Evolutionary conservation across 2,888 invertebrate species (phyloP), one percentile per base, ranked within the genome.

Genomic region (Netelia virgata): DNA sequence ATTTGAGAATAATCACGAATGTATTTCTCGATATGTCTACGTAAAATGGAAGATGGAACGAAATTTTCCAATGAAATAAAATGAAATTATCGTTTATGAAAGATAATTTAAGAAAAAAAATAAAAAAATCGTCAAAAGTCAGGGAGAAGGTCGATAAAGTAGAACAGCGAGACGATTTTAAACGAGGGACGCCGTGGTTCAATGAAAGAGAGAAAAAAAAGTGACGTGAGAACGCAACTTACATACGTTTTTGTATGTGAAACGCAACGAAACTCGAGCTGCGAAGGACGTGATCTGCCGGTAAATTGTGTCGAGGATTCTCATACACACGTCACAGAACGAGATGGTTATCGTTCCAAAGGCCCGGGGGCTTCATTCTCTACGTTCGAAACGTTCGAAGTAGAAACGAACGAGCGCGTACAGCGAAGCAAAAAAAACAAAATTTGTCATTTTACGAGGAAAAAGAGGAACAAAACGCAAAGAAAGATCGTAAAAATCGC

Each of bases 251-350:
- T 47, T 83, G 76, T 82, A 89, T 89, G 90, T 90, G 89, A 88
- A 89, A 84, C 84, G 91, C 89, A 90, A 87, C 68, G 88, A 88
- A 90, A 90, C 85, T 78, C 59, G 9, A 41, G 20, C 63, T 70
- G 61, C 36, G 90, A 91, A 92, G 91, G 89, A 89, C 91, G 91
- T 88, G 89, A 86, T 86, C 86, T 83, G 89, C 82, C 87, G 87
- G 86, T 88, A 87, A 91, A 91, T 91, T 89, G 90, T 91, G 91
- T 91, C 90, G 91, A 92, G 91, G 90, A 92, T 92, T 88, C 90
- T 86, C 23, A 16, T 57, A 70, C 53, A 53, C 69, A 70, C 28
- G 18, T 53, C 28, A 59, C 6, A 70, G 41, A 63, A 61, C 47
- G 10, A 88, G 90, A 90, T 89, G 87, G 83, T 86, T 89, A 89